These are phyloP conservation scores for Zaprionus bogoriensis DNA, from an alignment of 2,888 invertebrate species.

Conservation along the genomic window DNA sequence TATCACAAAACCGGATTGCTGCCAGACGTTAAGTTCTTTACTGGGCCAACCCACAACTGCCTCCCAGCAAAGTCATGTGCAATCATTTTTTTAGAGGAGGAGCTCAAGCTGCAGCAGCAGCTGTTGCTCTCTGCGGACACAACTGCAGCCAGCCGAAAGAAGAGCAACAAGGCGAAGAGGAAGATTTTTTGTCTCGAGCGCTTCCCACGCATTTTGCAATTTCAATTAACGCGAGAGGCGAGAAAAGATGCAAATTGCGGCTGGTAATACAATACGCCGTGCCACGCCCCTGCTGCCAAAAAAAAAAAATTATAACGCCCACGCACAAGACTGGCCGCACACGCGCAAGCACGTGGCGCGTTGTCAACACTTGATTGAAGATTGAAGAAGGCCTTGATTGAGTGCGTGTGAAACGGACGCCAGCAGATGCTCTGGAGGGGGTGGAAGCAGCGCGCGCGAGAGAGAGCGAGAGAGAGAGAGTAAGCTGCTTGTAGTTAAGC, in stretches of 20 bases:
- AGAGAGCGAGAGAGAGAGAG: no score
- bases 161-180: background rate
- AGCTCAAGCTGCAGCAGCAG: slow-evolving; percentile 19
- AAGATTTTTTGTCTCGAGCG: background rate
- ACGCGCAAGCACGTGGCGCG: slow-evolving; percentile 48
- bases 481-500: slow-evolving; percentile 16
- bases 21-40: slow-evolving; percentile 27
- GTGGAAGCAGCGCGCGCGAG: no score
- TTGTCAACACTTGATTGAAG: slow-evolving; percentile 75
- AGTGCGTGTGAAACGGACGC: slow-evolving; percentile 46
- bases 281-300: slow-evolving; percentile 28
- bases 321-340: slow-evolving; percentile 9
- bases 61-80: slow-evolving; percentile 30
- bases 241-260: slow-evolving; percentile 72
- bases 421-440: slow-evolving; percentile 21
- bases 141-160: background rate
- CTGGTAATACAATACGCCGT: slow-evolving; percentile 67
- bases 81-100: slow-evolving; percentile 45
- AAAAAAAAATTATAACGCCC: no score
- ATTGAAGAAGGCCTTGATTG: slow-evolving; percentile 43
- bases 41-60: background rate
- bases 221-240: slow-evolving; percentile 48
- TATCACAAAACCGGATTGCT: slow-evolving; percentile 31
- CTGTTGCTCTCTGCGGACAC: background rate
- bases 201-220: slow-evolving; percentile 21